Evolutionary conservation across 2,797 vertebrate genomes (phyloP).

Genomic region (Acanthopagrus latus): DNA sequence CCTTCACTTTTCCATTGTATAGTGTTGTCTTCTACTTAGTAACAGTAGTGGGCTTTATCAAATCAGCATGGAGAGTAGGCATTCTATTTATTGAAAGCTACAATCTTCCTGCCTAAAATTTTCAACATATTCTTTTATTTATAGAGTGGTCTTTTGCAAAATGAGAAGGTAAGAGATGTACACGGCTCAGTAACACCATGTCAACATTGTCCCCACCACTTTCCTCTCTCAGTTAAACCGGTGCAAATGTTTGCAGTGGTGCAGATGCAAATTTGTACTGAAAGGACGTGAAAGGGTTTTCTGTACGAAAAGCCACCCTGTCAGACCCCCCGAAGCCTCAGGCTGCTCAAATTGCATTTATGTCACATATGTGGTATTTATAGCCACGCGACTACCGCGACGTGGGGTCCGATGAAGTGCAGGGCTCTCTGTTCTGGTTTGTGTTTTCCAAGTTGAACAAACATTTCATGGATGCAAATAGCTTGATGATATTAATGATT

Average conservation of each 20-base stretch:
- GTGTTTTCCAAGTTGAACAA: no score
- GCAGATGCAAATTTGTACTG: constrained; percentile 83
- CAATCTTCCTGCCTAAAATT: constrained; percentile 99
- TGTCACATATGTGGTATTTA: constrained; percentile 59
- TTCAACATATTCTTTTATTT: constrained; percentile 99
- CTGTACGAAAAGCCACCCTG: constrained; percentile 28
- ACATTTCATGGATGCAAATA: background rate
- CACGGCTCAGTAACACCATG: constrained; percentile 98
- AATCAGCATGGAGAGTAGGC: constrained; percentile 99
- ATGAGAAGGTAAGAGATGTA: constrained; percentile 99
- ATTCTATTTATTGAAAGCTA: constrained; percentile 96
- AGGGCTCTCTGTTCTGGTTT: constrained; percentile 6
- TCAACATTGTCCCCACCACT: constrained; percentile 92
- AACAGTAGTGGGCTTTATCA: constrained; percentile 80
- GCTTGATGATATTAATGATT: background rate
- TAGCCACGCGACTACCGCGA: constrained; percentile 35
- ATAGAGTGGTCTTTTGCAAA: constrained; percentile 99
- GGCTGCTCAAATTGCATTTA: constrained; percentile 53
- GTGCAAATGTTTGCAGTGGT: constrained; percentile 76
- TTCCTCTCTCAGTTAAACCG: constrained; percentile 79
- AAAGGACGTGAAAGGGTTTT: constrained; percentile 61
- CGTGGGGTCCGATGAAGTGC: constrained; percentile 17
- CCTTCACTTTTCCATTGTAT: constrained; percentile 67
- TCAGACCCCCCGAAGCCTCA: constrained; percentile 12
- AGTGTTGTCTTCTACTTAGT: constrained; percentile 65